Percentiles rank a stretch among this genome's conserved stretches.
phyloP scores from a whole-genome alignment of 2,888 invertebrate species.

The Drosophila yooni region DNA sequence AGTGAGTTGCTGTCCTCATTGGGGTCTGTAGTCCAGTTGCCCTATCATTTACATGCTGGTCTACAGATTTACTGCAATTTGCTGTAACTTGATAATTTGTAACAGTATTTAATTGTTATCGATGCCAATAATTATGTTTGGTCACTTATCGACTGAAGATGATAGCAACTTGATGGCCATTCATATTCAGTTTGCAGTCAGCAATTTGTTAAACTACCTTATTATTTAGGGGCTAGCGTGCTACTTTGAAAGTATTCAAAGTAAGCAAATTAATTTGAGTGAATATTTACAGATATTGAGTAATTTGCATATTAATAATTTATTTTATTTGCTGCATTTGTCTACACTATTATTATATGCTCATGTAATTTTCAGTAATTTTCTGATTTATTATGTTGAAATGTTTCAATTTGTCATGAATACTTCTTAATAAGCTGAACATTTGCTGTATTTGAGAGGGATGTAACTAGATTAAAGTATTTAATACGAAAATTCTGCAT shows the following conservation, averaged over 20 bases:
- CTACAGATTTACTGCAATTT: constrained; percentile 26
- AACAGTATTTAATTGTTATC: constrained; percentile 40
- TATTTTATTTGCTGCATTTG: background rate
- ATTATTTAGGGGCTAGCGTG: background rate
- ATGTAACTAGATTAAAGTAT: background rate
- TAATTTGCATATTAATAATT: background rate
- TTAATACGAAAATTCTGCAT: background rate
- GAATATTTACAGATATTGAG: background rate
- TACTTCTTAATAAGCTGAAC: background rate
- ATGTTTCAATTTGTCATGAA: background rate
- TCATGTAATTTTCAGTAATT: background rate
- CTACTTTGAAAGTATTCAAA: background rate
- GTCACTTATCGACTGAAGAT: background rate
- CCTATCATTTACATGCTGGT: constrained; percentile 41
- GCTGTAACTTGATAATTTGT: constrained; percentile 21
- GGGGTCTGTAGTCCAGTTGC: background rate
- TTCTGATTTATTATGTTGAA: background rate
- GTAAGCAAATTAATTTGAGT: background rate
- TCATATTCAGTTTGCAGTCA: background rate
- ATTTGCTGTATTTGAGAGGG: background rate
- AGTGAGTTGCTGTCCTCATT: constrained; percentile 7
- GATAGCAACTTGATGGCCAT: background rate
- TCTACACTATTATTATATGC: background rate
- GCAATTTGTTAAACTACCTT: background rate
- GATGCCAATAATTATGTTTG: constrained; percentile 33